Evolutionary conservation across 1,140 invertebrate genomes (phyloP).

Genomic region (Agrypnia vestita): DNA sequence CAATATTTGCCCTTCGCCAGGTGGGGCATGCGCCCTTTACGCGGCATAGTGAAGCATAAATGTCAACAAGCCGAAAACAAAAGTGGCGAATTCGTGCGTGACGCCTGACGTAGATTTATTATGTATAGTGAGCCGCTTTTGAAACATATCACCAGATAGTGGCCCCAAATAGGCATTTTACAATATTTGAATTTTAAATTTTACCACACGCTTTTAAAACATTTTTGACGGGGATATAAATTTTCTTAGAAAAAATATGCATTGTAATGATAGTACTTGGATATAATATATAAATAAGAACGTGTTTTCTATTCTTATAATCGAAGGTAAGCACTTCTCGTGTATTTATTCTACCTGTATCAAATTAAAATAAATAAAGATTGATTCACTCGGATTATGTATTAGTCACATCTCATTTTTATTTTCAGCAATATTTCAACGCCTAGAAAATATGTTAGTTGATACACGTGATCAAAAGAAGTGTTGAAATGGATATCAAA

Average conservation of each 20-base stretch:
- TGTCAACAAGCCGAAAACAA: conserved; percentile 42
- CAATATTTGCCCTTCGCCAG: conserved; percentile 37
- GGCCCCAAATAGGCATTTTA: neutral
- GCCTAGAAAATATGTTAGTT: no score
- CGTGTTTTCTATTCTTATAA: no score
- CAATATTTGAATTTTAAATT: no score
- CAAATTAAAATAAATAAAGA: no score
- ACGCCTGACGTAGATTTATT: conserved; percentile 35
- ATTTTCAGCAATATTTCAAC: no score
- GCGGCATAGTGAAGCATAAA: conserved; percentile 39
- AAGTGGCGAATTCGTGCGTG: conserved; percentile 35
- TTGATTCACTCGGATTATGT: no score
- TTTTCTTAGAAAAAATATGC: neutral
- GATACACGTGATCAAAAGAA: no score
- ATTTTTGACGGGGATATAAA: neutral
- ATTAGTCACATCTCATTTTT: no score
- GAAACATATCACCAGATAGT: neutral
- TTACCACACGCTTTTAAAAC: neutral
- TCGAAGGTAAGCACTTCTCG: no score
- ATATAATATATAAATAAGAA: neutral
- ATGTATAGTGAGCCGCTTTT: neutral
- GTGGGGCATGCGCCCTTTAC: conserved; percentile 32
- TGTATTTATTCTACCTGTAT: no score
- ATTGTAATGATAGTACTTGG: neutral
- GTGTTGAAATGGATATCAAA: no score